A percentile compares a stretch with the other conserved stretches of the same genome.
phyloP scores from a whole-genome alignment of 1,140 invertebrate species.

The Chelonus insularis region DNA sequence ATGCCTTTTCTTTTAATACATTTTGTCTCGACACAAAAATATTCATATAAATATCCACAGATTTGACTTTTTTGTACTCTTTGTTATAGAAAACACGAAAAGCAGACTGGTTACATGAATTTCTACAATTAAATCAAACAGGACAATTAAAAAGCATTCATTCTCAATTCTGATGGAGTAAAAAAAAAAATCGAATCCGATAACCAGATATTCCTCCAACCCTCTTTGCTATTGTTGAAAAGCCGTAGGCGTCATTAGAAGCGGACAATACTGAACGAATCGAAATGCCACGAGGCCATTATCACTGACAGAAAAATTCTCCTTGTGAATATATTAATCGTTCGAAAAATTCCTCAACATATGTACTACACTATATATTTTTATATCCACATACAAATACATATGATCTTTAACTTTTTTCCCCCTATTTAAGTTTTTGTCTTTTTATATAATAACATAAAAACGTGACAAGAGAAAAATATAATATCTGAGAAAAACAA shows the following conservation, averaged over 20 bases:
- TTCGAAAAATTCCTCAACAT: neutral
- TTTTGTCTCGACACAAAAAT: too few relatives aligned
- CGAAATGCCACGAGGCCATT: constrained; percentile 13
- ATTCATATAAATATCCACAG: too few relatives aligned
- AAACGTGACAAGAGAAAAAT: too few relatives aligned
- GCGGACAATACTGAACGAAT: constrained; percentile 13
- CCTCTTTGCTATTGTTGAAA: constrained; percentile 10
- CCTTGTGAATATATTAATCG: neutral
- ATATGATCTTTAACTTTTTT: too few relatives aligned
- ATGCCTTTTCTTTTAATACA: too few relatives aligned
- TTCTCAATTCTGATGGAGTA: neutral
- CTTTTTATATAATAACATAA: too few relatives aligned
- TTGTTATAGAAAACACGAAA: neutral
- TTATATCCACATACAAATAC: too few relatives aligned
- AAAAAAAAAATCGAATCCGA: constrained; percentile 12
- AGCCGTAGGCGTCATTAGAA: constrained; percentile 18
- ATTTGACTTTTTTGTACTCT: neutral
- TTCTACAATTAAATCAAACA: constrained; percentile 14
- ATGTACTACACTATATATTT: too few relatives aligned
- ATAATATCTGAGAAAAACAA: neutral
- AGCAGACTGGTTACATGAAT: constrained; percentile 7
- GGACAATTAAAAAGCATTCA: constrained; percentile 20
- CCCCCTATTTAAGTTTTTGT: too few relatives aligned
- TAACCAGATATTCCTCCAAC: constrained; percentile 11
- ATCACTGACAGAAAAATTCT: neutral